phyloP scores from a whole-genome alignment of 2,113 vertebrate genomes.

The Laterallus jamaicensis region DNA sequence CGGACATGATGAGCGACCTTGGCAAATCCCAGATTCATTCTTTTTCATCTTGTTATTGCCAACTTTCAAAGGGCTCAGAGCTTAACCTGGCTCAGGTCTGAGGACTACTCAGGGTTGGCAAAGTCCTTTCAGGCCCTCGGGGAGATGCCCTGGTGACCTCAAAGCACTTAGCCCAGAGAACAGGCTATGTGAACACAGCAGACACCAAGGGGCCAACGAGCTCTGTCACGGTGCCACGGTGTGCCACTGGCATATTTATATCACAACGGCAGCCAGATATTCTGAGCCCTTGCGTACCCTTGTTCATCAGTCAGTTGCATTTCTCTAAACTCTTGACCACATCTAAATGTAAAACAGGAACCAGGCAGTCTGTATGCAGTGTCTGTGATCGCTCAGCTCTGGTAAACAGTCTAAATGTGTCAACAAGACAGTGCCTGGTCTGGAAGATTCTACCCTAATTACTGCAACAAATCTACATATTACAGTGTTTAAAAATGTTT shows the following conservation, averaged over 20 bases:
- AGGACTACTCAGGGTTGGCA: neutral
- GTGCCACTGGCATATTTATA: neutral
- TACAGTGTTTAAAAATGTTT: constrained; percentile 48
- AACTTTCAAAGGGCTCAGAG: neutral
- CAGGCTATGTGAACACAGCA: fast-evolving
- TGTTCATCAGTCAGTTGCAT: constrained; percentile 56
- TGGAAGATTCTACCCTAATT: constrained; percentile 51
- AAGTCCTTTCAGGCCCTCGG: neutral
- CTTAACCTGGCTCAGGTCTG: neutral
- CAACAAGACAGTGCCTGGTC: neutral
- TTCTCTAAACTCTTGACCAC: constrained; percentile 64
- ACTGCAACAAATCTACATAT: constrained; percentile 54
- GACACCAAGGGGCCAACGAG: fast-evolving
- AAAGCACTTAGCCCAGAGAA: neutral
- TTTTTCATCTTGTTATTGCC: neutral
- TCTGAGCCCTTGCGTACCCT: constrained; percentile 24
- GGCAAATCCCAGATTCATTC: neutral
- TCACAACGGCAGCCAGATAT: neutral
- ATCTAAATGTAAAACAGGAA: constrained; percentile 69
- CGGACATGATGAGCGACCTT: neutral
- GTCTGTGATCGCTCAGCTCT: constrained; percentile 53
- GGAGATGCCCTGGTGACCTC: neutral
- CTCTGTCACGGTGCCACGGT: fast-evolving
- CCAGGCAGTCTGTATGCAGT: constrained; percentile 24
- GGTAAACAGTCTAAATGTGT: constrained; percentile 63